A percentile compares a stretch with the other conserved stretches of the same genome.
Conservation (phyloP, 2,888 invertebrate species). For the Lasioglossum marginatum region DNA sequence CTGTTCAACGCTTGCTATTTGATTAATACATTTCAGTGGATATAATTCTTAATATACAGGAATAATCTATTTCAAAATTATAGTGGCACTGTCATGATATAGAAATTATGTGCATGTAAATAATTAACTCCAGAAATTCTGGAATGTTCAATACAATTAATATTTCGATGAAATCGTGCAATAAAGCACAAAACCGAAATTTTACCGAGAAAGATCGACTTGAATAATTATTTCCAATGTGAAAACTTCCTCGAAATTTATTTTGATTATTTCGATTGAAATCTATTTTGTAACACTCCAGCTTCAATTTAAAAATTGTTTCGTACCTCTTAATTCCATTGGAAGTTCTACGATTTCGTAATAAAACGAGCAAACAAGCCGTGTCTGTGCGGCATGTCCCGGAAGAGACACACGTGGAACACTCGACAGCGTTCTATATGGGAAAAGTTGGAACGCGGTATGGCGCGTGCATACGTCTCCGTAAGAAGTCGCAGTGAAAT, state of each 20-base stretch:
- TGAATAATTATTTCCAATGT: neutral
- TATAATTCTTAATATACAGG: no score
- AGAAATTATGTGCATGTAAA: no score
- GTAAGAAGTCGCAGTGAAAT: neutral
- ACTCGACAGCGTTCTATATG: neutral
- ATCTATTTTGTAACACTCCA: neutral
- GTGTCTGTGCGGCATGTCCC: neutral
- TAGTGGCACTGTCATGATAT: no score
- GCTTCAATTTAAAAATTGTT: neutral
- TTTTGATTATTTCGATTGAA: no score
- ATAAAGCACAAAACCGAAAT: neutral
- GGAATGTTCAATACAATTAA: no score
- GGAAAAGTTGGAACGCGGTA: slow-evolving; percentile 7
- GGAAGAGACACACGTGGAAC: neutral
- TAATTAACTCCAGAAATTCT: no score
- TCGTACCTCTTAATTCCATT: neutral
- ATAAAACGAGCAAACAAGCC: neutral
- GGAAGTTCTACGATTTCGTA: neutral
- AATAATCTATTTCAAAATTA: no score
- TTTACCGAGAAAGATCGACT: neutral
- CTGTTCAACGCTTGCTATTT: no score
- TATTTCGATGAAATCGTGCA: neutral
- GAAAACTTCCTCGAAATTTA: neutral
- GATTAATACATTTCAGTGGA: no score
- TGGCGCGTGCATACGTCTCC: neutral